These are phyloP conservation scores for Caloenas nicobarica DNA, from an alignment of 2,113 vertebrate genomes.

Conservation along the genomic window DNA sequence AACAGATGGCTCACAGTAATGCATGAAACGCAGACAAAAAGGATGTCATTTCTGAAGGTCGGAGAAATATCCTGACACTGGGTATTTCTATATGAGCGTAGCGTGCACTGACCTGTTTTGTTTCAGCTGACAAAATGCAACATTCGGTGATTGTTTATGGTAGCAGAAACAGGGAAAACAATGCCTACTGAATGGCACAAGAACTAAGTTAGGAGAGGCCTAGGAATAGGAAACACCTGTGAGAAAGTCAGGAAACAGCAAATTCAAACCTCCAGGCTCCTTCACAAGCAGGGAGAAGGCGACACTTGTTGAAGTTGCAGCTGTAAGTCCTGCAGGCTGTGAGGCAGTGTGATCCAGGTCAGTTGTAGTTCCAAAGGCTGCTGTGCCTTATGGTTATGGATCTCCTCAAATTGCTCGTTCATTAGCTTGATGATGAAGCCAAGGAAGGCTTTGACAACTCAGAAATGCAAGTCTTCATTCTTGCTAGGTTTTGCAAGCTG, in stretches of 20 bases:
- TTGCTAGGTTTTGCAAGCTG: not conserved
- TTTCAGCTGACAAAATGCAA: not conserved
- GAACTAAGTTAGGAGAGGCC: not conserved
- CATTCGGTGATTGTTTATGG: not conserved
- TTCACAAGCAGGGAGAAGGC: not conserved
- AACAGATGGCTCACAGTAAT: not conserved
- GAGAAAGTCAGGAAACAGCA: not conserved
- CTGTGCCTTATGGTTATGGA: not conserved
- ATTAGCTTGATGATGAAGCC: not conserved
- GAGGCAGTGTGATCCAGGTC: not conserved
- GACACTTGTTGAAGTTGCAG: not conserved
- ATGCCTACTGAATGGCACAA: not conserved
- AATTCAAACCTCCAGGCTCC: not conserved
- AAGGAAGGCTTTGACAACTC: not conserved
- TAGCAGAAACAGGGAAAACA: not conserved
- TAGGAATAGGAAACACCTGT: conserved; percentile 23
- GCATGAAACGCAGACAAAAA: not conserved
- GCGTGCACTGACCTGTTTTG: not conserved
- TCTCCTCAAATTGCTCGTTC: not conserved
- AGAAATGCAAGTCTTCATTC: not conserved
- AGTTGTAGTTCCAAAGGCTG: not conserved
- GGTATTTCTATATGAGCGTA: not conserved
- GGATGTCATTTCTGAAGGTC: not conserved
- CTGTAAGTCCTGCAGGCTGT: not conserved
- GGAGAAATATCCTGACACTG: not conserved